A percentile compares a stretch with the other conserved stretches of the same genome.
Conservation (phyloP, 2,888 invertebrate genomes). For the Venustoraphidia nigricollis region DNA sequence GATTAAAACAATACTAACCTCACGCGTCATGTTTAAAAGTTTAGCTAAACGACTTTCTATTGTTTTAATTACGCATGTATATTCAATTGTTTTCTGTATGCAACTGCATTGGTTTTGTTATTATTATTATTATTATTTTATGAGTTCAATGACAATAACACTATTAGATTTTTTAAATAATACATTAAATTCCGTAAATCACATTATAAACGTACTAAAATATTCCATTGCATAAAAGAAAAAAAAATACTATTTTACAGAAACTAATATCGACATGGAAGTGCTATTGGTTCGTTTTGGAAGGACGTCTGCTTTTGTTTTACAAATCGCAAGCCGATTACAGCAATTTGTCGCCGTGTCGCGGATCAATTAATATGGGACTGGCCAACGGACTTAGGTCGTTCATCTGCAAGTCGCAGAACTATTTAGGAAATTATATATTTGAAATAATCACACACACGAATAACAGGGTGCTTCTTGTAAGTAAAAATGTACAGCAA, state of each 20-base stretch:
- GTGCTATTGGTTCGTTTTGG: slow-evolving; percentile 37
- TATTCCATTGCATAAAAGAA: not conserved
- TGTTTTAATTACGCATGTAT: no score
- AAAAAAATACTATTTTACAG: slow-evolving; percentile 16
- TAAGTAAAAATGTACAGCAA: slow-evolving; percentile 15
- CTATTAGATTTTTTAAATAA: no score
- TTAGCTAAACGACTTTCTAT: no score
- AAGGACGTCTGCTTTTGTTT: slow-evolving; percentile 33
- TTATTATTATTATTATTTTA: no score
- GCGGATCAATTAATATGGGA: slow-evolving; percentile 34
- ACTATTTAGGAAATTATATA: slow-evolving; percentile 5
- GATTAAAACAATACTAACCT: slow-evolving; percentile 1
- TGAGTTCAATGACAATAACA: no score
- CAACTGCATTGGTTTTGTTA: no score
- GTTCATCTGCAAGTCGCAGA: slow-evolving; percentile 11
- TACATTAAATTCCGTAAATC: no score
- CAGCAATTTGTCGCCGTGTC: slow-evolving; percentile 31
- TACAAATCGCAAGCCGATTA: slow-evolving; percentile 36
- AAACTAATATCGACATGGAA: slow-evolving; percentile 32
- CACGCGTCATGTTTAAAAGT: no score
- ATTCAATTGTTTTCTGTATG: no score
- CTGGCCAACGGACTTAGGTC: slow-evolving; percentile 29
- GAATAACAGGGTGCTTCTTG: slow-evolving; percentile 26
- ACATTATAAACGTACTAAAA: not conserved
- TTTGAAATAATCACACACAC: slow-evolving; percentile 31